Base-by-base conservation (phyloP, 2,888 invertebrate genomes). In the Cremastinae sp. region DNA sequence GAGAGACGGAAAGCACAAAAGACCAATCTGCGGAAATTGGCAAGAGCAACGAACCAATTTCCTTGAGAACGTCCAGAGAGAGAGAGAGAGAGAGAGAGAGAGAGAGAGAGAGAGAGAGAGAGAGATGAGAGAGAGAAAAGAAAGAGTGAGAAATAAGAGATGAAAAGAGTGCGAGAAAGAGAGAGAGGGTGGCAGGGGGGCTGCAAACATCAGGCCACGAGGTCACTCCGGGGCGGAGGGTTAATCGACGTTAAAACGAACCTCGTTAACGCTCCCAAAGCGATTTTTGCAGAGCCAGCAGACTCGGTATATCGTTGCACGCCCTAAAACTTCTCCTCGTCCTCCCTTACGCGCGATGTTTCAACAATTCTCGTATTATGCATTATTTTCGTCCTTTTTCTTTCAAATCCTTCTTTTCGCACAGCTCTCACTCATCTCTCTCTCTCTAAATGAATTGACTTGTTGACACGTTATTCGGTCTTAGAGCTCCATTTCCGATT, bases 191-290 rank as follows among this genome's bases (percentile, higher is more conserved):
- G 82, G 53, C 8, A 36, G 28, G 83, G 84, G 83, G 80, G 84
- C 82, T 82, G 85, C 84, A 86, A 86, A 85, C 83, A 84, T 82
- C 83, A 83, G 84, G 82, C 84, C 84, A 82, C 59, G 84, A 83
- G 87, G 87, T 87, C 86, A 88, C 83, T 79, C 82, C 28, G 64
- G 81, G 84, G 82, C 66, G 83, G 84, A 86, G 88, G 87, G 86
- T 88, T 88, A 89, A 89, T 89, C 87, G 87, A 82, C 86, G 86
- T 85, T 87, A 86, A 89, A 89, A 87, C 83, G 88, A 88, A 85
- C 84, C 89, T 89, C 88, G 89, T 89, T 89, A 89, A 87, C 89
- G 88, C 85, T 78, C 75, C 79, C 72, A 78, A 78, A 79, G 70
- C 76, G 76, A 79, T 81, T 79, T 79, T 70, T 74, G 71, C 53